Evolutionary conservation across 2,888 invertebrate species (phyloP).

Genomic region (Brachyptera putata): DNA sequence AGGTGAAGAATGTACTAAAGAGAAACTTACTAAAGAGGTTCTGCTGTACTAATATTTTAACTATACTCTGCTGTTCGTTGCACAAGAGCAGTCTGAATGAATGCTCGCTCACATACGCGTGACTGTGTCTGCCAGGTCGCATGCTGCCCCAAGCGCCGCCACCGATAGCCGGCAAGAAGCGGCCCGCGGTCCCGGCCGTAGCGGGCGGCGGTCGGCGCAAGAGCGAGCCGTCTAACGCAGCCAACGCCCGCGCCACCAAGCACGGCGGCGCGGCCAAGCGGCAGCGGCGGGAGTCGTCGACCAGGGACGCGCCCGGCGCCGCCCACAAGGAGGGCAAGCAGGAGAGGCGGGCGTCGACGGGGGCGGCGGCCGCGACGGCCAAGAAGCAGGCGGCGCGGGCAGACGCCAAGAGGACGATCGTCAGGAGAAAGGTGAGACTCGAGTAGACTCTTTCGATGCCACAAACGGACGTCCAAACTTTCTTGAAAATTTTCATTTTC

Average conservation of each 20-base stretch:
- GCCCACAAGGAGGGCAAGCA: conserved; percentile 32
- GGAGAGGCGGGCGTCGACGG: conserved; percentile 48
- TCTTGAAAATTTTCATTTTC: no score
- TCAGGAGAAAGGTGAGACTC: conserved; percentile 34
- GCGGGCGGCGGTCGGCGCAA: conserved; percentile 12
- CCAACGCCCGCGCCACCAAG: background rate
- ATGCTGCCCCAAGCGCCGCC: background rate
- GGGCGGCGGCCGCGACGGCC: conserved; percentile 48
- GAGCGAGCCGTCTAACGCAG: background rate
- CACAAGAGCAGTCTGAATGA: no score
- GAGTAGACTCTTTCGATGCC: no score
- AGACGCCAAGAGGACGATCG: conserved; percentile 31
- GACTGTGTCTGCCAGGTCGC: background rate
- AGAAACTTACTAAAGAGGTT: no score
- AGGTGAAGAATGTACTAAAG: no score
- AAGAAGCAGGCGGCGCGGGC: conserved; percentile 32
- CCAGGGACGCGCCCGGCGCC: conserved; percentile 13
- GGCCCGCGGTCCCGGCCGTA: background rate
- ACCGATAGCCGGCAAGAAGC: conserved; percentile 8
- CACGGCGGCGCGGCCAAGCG: background rate
- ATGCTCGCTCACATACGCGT: no score
- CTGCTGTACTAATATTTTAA: no score
- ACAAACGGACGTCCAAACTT: no score
- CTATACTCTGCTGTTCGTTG: no score
- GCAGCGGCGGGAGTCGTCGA: background rate